phyloP scores from a whole-genome alignment of 1,140 invertebrate species.

The Cotesia vestalis region DNA sequence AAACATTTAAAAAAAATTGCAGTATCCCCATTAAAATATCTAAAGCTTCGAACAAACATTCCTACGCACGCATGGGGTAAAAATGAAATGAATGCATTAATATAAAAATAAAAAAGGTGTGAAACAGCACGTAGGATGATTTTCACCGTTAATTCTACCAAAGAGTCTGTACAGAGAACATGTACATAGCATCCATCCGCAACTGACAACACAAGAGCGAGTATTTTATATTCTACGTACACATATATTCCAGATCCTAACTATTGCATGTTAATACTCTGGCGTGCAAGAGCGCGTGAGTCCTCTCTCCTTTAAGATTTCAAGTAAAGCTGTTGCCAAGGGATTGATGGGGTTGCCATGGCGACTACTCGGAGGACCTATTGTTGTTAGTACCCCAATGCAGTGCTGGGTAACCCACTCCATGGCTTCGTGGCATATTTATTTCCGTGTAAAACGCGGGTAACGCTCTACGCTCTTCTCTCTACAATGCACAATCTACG shows the following conservation, averaged over 20 bases:
- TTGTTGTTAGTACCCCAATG: slow-evolving; percentile 61
- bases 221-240: neutral
- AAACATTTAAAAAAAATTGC: too few relatives aligned
- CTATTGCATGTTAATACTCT: slow-evolving; percentile 35
- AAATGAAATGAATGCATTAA: too few relatives aligned
- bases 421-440: slow-evolving; percentile 61
- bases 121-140: too few relatives aligned
- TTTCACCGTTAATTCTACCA: too few relatives aligned
- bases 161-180: too few relatives aligned
- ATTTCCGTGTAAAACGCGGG: slow-evolving; percentile 57
- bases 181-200: too few relatives aligned
- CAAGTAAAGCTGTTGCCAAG: slow-evolving; percentile 64
- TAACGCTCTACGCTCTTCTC: neutral
- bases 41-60: too few relatives aligned
- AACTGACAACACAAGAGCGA: too few relatives aligned
- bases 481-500: neutral
- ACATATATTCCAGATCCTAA: slow-evolving; percentile 19
- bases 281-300: slow-evolving; percentile 39
- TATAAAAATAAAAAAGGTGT: too few relatives aligned
- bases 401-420: slow-evolving; percentile 42
- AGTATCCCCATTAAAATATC: too few relatives aligned
- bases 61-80: too few relatives aligned
- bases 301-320: slow-evolving; percentile 65
- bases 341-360: slow-evolving; percentile 66
- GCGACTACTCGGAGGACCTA: slow-evolving; percentile 59